These are phyloP conservation scores for Spicauda simplicius DNA, from an alignment of 2,888 invertebrate species.

Conservation along the genomic window DNA sequence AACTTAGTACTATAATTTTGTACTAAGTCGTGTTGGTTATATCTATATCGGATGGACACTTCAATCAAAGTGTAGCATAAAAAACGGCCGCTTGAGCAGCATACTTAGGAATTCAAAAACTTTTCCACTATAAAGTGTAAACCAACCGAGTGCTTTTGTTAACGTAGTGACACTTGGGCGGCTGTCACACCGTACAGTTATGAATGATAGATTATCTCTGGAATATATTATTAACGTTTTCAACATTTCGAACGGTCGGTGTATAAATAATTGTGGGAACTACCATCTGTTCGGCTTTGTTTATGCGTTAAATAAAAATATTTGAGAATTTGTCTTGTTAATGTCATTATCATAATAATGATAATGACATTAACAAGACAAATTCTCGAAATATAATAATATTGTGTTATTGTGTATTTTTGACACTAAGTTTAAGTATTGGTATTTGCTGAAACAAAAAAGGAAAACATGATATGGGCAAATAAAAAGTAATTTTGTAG, in stretches of 20 bases:
- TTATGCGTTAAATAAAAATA: neutral
- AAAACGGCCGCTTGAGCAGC: conserved; percentile 7
- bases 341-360: neutral
- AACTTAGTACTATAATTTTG: no score
- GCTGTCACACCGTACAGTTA: conserved; percentile 15
- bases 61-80: conserved; percentile 11
- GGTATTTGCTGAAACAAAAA: no score
- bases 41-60: no score
- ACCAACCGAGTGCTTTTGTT: conserved; percentile 33
- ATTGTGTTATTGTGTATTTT: no score
- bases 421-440: no score
- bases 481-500: no score
- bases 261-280: conserved; percentile 4
- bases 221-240: conserved; percentile 9
- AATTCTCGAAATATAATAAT: no score
- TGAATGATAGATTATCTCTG: conserved; percentile 8
- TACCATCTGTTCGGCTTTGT: neutral
- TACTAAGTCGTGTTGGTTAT: no score
- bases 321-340: neutral
- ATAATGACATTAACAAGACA: no score
- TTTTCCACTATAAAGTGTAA: conserved; percentile 32
- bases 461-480: no score
- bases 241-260: neutral
- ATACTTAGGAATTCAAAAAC: conserved; percentile 31
- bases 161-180: conserved; percentile 31